Evolutionary conservation across 2,113 vertebrate genomes (phyloP), one percentile per base, ranked within the genome.

Genomic region (Perca flavescens): DNA sequence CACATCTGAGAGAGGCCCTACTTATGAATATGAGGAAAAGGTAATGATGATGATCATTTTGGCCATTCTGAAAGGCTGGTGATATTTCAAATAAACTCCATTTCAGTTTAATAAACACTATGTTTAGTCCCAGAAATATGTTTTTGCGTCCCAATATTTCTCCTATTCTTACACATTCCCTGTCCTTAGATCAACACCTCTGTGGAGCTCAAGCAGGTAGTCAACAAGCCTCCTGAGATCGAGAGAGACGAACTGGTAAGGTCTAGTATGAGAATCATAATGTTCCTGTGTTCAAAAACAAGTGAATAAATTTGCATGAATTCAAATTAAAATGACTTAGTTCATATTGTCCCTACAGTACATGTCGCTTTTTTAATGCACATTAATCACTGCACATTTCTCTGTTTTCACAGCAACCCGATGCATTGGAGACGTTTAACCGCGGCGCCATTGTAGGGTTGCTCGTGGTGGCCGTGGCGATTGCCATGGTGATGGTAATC

Each of bases 401-500:
- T 61, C 19, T 84, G 10, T 71, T 47, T 73, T 28, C 1, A 46
- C 74, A 97, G 96, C 96, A 96, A 90, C 96, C 96, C 0, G 96
- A 97, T 53, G 95, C 96, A 58, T 79, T 97, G 92, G 96, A 96
- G 81, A 96, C 96, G 1, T 96, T 96, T 73, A 97, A 97, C 91
- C 93, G 95, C 5, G 96, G 96, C 1, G 97, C 97, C 3, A 95
- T 97, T 94, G 97, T 97, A 8, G 97, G 97, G 8, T 90, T 98
- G 85, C 94, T 98, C 77, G 96, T 98, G 73, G 95, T 98, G 60
- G 97, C 96, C 0, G 96, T 96, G 74, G 96, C 96, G 0, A 96
- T 97, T 4, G 95, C 96, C 46, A 96, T 96, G 96, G 96, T 97
- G 84, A 96, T 97, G 94, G 95, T 96, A 17, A 96, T 97, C 90